These are phyloP conservation scores for Aphaenogaster floridana DNA, from an alignment of 1,140 invertebrate genomes.

Conservation along the genomic window DNA sequence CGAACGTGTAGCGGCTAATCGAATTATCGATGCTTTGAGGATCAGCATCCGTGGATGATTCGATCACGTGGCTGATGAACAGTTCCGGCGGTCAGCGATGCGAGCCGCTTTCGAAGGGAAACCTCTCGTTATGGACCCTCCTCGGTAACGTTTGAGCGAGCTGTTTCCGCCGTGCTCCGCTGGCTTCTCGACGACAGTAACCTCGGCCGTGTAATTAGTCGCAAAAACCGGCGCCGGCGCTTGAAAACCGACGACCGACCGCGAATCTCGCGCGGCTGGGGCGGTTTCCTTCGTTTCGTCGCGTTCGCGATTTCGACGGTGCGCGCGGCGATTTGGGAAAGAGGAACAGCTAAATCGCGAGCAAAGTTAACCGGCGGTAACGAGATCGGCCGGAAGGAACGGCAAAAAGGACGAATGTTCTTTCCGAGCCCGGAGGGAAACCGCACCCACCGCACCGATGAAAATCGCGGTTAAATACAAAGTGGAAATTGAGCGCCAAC, in stretches of 20 bases:
- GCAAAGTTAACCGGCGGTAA: not conserved
- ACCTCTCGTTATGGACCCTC: slow-evolving; percentile 77
- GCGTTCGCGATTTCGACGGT: not conserved
- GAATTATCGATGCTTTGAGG: slow-evolving; percentile 87
- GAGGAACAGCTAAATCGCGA: not conserved
- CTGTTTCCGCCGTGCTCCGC: slow-evolving; percentile 71
- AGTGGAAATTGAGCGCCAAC: slow-evolving; percentile 75
- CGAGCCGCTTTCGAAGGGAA: slow-evolving; percentile 84
- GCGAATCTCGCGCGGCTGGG: not conserved
- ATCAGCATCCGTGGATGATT: slow-evolving; percentile 86
- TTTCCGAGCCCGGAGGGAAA: not conserved
- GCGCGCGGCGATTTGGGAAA: not conserved
- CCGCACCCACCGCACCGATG: slow-evolving; percentile 21
- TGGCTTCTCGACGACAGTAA: slow-evolving; percentile 67
- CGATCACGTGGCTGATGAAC: slow-evolving; percentile 85
- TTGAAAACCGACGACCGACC: slow-evolving; percentile 18
- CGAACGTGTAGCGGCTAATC: slow-evolving; percentile 85
- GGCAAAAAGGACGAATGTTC: slow-evolving; percentile 16
- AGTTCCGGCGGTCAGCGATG: slow-evolving; percentile 83
- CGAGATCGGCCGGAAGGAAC: not conserved
- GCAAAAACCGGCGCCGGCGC: slow-evolving; percentile 59
- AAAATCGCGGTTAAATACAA: slow-evolving; percentile 73
- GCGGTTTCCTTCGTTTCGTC: not conserved
- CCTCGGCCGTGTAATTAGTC: slow-evolving; percentile 61
- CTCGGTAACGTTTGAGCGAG: slow-evolving; percentile 74